Evolutionary conservation across 2,888 invertebrate genomes (phyloP), one percentile per base, ranked within the genome.

Genomic region (Germaria angustata): DNA sequence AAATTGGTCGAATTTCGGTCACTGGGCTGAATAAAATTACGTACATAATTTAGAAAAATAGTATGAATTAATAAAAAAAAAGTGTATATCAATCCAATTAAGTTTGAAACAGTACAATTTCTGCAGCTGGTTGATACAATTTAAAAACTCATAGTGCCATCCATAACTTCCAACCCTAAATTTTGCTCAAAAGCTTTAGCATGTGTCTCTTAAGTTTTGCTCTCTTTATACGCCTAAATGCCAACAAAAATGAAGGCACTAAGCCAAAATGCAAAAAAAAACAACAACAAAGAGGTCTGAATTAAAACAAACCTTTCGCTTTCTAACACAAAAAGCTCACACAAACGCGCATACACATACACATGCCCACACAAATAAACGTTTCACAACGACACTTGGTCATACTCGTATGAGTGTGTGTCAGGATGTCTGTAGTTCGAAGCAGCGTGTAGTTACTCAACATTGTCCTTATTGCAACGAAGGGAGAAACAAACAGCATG

Each of bases 401-500:
- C 13, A 39, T 8, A 28, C 3, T 28, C 4, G 28, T 28, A 68
- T 20, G 55, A 28, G 68, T 61, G 51, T 51, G 41, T 61, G 44
- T 24, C 51, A 69, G 49, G n/a, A 39, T 41, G 87, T 41, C 51
- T 66, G 65, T 88, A 86, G 87, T 88, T 88, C 86, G n/a, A 87
- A 24, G 22, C 51, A 15, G 87, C 87, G 85, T 88, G 87, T 86
- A 89, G 84, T 82, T 80, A 46, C 57, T 80, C 63, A 77, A 49
- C 69, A 65, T 65, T 53, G 69, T 80, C 73, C 71, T 84, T 76
- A 34, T 69, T 63, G 51, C 72, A 32, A 17, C 8, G 15, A 34
- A 59, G 20, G 13, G 15, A 39, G 34, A 53, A 44, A 44, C 7
- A 34, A 39, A 22, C 7, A 32, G 44, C 34, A 61, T 22, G 9